phyloP scores from a whole-genome alignment of 1,140 invertebrate genomes.

The Nixonia krombeini region DNA sequence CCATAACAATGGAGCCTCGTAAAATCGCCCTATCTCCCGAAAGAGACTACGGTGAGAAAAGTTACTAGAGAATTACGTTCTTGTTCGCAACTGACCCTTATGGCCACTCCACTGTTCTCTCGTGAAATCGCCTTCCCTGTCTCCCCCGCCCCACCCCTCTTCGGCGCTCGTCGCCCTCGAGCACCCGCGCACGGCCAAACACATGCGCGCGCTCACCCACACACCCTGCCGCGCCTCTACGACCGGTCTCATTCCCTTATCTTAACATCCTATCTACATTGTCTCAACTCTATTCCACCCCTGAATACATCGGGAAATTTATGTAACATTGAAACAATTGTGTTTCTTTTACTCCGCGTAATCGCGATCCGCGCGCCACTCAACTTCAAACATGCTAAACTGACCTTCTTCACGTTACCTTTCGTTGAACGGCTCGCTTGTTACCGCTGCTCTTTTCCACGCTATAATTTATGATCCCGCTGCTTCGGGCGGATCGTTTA shows the following conservation, averaged over 20 bases:
- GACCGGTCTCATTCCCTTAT: slow-evolving; percentile 53
- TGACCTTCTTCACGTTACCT: slow-evolving; percentile 26
- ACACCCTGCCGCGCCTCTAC: slow-evolving; percentile 12
- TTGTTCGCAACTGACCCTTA: slow-evolving; percentile 55
- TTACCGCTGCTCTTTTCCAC: slow-evolving; percentile 33
- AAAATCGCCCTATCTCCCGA: slow-evolving; percentile 54
- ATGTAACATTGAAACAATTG: slow-evolving; percentile 53
- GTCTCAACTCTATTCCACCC: slow-evolving; percentile 57
- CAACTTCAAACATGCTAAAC: slow-evolving; percentile 16
- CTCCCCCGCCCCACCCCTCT: slow-evolving; percentile 8
- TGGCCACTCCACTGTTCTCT: slow-evolving; percentile 29
- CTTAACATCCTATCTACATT: slow-evolving; percentile 69
- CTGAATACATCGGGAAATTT: slow-evolving; percentile 45
- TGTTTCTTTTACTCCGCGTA: slow-evolving; percentile 43
- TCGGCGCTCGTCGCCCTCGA: slow-evolving; percentile 6
- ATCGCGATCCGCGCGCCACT: slow-evolving; percentile 20
- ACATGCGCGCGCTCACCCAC: slow-evolving; percentile 13
- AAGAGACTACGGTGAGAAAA: slow-evolving; percentile 27
- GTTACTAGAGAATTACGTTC: slow-evolving; percentile 52
- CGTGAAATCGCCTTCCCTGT: slow-evolving; percentile 38
- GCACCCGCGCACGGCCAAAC: no score
- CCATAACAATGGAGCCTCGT: slow-evolving; percentile 30
- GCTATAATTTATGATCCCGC: slow-evolving; percentile 36
- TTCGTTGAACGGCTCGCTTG: slow-evolving; percentile 9
- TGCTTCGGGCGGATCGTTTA: slow-evolving; percentile 5